phyloP scores from a whole-genome alignment of 2,797 vertebrate species.

The Crypturellus tataupa region DNA sequence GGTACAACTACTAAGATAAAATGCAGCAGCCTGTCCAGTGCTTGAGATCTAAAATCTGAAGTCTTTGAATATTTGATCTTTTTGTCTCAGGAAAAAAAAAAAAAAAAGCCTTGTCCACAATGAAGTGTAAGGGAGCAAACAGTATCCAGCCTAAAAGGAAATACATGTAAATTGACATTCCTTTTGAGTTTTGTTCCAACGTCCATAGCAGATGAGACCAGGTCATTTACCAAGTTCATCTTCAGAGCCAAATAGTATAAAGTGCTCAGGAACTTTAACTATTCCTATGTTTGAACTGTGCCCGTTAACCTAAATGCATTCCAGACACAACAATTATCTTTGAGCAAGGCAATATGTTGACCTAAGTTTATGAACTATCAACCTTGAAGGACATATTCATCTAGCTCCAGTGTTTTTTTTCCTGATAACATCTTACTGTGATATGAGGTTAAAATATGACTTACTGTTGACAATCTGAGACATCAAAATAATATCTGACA shows the following conservation, averaged over 20 bases:
- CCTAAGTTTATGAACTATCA: not conserved
- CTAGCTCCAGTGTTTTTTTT: not conserved
- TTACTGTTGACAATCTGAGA: not conserved
- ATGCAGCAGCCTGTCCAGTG: not conserved
- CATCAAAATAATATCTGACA: not conserved
- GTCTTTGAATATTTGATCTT: not conserved
- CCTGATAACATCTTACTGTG: not conserved
- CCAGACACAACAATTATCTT: not conserved
- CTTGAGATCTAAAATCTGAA: not conserved
- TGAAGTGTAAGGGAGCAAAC: not conserved
- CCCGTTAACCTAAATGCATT: conserved; percentile 6
- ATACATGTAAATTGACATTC: not conserved
- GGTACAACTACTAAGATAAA: not conserved
- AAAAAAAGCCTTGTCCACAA: not conserved
- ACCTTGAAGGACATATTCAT: not conserved
- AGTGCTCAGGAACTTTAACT: not conserved
- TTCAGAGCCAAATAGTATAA: not conserved
- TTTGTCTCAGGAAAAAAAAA: not conserved
- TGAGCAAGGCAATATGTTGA: not conserved
- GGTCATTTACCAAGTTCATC: not conserved
- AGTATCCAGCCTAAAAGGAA: not conserved
- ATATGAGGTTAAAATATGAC: not conserved
- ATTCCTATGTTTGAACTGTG: not conserved
- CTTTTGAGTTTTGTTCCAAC: not conserved
- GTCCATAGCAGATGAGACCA: not conserved